A percentile compares a stretch with the other conserved stretches of the same genome.
Conservation (phyloP, 2,113 vertebrate species). For the Elachura formosa region DNA sequence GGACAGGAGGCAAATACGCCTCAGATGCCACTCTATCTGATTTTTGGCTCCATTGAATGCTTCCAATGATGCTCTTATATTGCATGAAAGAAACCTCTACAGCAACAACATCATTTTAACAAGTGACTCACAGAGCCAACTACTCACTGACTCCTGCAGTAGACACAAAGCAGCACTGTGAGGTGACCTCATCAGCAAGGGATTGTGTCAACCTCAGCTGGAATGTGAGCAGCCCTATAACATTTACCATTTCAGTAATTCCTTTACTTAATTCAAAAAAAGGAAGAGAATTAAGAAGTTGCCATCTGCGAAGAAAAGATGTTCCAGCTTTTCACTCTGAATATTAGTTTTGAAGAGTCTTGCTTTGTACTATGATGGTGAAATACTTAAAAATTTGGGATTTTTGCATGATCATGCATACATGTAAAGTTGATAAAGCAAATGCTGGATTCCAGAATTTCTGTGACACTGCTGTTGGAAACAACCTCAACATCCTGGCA, state of each 20-base stretch:
- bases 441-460: not conserved
- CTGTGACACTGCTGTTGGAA: not conserved
- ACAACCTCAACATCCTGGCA: not conserved
- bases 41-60: not conserved
- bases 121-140: not conserved
- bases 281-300: not conserved
- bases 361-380: not conserved
- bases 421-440: not conserved
- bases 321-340: not conserved
- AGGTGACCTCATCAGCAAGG: not conserved
- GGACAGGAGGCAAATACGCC: not conserved
- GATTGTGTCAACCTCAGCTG: not conserved
- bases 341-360: not conserved
- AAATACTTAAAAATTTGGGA: not conserved
- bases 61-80: not conserved
- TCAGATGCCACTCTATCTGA: not conserved
- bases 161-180: not conserved
- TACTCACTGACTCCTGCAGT: not conserved
- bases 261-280: not conserved
- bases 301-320: not conserved
- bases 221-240: not conserved
- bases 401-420: not conserved
- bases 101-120: not conserved
- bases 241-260: not conserved
- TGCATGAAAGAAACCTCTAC: not conserved